These are phyloP conservation scores for Coracopsis vasa DNA, from an alignment of 2,113 vertebrate genomes.

Conservation along the genomic window DNA sequence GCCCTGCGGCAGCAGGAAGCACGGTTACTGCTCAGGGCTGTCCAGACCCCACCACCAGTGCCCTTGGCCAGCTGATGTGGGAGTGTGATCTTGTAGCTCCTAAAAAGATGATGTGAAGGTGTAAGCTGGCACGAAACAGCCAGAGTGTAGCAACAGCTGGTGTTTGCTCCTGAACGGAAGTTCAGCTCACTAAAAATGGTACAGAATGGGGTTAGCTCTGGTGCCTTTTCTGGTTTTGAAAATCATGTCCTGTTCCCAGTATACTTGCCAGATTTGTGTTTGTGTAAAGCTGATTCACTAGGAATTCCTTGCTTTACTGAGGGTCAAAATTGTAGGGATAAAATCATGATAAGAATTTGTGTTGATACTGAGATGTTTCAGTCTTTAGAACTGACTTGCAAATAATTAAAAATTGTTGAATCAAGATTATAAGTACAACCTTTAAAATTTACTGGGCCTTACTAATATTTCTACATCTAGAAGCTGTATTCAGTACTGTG, in stretches of 20 bases:
- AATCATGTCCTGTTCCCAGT: accelerated
- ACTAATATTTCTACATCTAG: background rate
- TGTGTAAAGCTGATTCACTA: background rate
- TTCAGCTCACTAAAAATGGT: accelerated
- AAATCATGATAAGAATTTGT: background rate
- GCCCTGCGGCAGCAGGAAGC: too few species aligned
- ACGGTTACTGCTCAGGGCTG: too few species aligned
- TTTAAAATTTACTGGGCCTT: background rate
- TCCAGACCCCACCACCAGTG: too few species aligned
- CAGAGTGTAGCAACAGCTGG: accelerated
- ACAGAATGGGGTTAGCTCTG: background rate
- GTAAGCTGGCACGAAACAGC: background rate
- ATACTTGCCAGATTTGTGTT: background rate
- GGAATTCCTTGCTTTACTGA: background rate
- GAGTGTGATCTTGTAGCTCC: accelerated
- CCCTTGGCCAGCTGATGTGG: too few species aligned
- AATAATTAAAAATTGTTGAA: background rate
- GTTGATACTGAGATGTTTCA: background rate
- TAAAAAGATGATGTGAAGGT: accelerated
- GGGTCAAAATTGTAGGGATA: background rate
- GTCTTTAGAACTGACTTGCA: background rate
- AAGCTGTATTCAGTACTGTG: background rate
- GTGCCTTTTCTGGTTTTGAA: background rate
- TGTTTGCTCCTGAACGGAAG: too few species aligned
- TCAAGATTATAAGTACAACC: background rate